Evolutionary conservation across 2,113 vertebrate species (phyloP), one percentile per base, ranked within the genome.

Genomic region (Triplophysa dalaica): DNA sequence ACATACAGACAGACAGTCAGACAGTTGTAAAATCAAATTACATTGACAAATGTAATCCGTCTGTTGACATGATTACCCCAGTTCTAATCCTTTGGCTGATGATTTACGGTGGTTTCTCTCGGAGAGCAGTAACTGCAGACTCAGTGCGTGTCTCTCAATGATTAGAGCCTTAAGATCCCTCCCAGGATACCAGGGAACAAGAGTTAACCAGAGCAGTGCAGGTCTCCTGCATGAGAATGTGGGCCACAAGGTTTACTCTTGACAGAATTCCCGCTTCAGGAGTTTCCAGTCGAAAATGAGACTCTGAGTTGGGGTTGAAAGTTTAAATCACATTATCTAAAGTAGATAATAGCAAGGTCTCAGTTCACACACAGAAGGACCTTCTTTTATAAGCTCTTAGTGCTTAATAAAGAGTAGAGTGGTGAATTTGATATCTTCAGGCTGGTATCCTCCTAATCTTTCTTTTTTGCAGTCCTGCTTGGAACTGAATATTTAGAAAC

Each of bases 11-110:
- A 29, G 29, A 29, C 29, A 29, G 29, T 29, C 29, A 29, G 29
- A 29, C 29, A 29, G 29, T 29, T 29, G 29, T 29, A 29, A 29
- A 29, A 29, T 29, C 3, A 29, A 29, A 29, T 29, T 29, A 29
- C 29, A 29, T 29, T 29, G 29, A 29, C 29, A 29, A 29, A 29
- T 90, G 87, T 91, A 92, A 92, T 92, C 91, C 82, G 86, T 90
- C 87, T 68, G 86, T 83, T 87, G 90, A 90, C 90, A 88, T 26
- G 85, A 87, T 83, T 87, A 89, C 85, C 84, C 78, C 29, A 14
- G 77, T 61, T 58, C 70, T 91, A 91, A 93, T 91, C 87, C 73
- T 62, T 17, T 65, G 45, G 33, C 65, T 66, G 21, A 62, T 75
- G 73, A 83, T 77, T 84, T 77, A 1, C 26, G 26, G 14, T 52